Percentiles rank a stretch among this genome's conserved stretches.
Conservation (phyloP, 2,888 invertebrate genomes). For the Eupelmus urozonus region DNA sequence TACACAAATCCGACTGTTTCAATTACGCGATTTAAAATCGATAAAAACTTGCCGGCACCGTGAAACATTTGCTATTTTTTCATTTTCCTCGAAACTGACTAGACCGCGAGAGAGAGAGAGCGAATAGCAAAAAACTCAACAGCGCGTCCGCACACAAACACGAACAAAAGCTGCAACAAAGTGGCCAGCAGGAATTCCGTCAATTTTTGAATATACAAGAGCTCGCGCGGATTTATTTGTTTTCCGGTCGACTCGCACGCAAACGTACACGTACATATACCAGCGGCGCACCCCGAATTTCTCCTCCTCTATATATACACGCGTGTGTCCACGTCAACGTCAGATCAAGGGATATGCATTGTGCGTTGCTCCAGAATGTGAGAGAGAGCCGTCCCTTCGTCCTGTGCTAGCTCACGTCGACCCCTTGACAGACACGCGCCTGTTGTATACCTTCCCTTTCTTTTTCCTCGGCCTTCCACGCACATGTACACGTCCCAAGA, state of each 20-base stretch:
- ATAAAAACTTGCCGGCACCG: no score
- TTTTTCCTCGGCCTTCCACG: not conserved
- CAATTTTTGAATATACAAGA: conserved; percentile 21
- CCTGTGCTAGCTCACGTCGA: not conserved
- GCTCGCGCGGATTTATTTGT: conserved; percentile 11
- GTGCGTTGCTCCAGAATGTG: conserved; percentile 15
- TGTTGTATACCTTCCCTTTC: conserved; percentile 4
- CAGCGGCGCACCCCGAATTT: not conserved
- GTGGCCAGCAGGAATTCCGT: no score
- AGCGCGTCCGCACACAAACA: no score
- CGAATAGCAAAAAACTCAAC: no score
- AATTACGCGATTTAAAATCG: no score
- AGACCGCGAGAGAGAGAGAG: no score
- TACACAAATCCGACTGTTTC: no score
- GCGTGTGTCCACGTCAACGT: conserved; percentile 20
- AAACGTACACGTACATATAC: no score
- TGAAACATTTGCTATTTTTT: no score
- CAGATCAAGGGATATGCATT: conserved; percentile 30
- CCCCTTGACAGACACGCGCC: conserved; percentile 27
- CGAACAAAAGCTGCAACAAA: no score
- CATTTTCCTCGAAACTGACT: no score
- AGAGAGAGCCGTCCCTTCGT: not conserved
- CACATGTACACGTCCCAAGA: not conserved
- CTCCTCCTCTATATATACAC: no score
- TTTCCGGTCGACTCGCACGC: not conserved